A percentile compares a stretch with the other conserved stretches of the same genome.
Evolutionary conservation across 1,140 invertebrate species (phyloP).

Genomic region (Neodiprion pinetum): DNA sequence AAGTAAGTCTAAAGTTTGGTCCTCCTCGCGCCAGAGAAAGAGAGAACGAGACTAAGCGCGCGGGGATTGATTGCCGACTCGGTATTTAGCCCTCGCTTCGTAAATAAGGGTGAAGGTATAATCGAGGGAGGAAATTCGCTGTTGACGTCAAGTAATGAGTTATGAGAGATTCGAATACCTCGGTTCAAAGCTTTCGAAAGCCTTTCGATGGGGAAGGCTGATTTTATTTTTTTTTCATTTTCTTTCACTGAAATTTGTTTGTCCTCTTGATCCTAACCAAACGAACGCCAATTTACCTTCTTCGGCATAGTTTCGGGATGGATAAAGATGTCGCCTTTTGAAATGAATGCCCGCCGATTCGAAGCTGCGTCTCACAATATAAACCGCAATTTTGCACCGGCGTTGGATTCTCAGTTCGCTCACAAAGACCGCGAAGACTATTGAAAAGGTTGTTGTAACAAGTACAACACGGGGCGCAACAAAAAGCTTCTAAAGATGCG

Average conservation of each 20-base stretch:
- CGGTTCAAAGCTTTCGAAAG: slow-evolving; percentile 31
- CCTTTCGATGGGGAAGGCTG: slow-evolving; percentile 27
- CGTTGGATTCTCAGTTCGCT: too few species aligned
- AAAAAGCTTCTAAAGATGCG: too few species aligned
- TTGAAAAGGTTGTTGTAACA: too few species aligned
- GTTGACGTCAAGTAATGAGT: slow-evolving; percentile 33
- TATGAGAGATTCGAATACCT: slow-evolving; percentile 34
- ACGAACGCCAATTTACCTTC: neutral
- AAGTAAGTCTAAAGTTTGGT: slow-evolving; percentile 13
- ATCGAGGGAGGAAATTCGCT: slow-evolving; percentile 17
- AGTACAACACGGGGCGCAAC: too few species aligned
- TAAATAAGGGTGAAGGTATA: slow-evolving; percentile 33
- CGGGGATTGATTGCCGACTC: slow-evolving; percentile 38
- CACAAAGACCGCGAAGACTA: too few species aligned
- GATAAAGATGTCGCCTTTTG: neutral
- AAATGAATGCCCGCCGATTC: too few species aligned
- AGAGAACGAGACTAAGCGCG: neutral
- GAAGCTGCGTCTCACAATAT: too few species aligned
- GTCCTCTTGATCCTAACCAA: slow-evolving; percentile 15
- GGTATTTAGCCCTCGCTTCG: slow-evolving; percentile 34
- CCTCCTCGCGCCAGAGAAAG: neutral
- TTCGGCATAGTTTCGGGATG: neutral
- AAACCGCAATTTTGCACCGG: too few species aligned
- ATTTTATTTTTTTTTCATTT: too few species aligned
- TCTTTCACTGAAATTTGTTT: slow-evolving; percentile 36